Evolutionary conservation across 1,140 invertebrate species (phyloP).

Genomic region (Daktulosphaira vitifoliae): DNA sequence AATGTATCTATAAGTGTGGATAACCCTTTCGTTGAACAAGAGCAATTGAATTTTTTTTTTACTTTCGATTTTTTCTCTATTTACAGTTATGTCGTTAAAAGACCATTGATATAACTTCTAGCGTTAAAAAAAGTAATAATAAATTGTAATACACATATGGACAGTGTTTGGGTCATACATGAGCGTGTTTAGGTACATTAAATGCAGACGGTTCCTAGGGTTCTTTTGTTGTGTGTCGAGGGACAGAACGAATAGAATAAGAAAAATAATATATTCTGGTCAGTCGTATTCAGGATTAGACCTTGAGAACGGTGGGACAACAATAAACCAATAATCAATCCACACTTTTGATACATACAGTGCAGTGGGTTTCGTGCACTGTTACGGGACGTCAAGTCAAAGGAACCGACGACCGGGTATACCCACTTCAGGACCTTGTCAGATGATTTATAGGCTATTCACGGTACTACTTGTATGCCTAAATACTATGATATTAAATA

Average conservation of each 20-base stretch:
- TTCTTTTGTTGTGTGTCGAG: constrained; percentile 8
- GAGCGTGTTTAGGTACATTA: neutral
- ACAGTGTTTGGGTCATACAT: constrained; percentile 5
- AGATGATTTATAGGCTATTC: constrained; percentile 25
- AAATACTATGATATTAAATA: neutral
- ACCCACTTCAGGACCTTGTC: constrained; percentile 8
- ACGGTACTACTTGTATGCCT: neutral
- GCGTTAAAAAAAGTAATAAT: too few species aligned
- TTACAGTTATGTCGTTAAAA: too few species aligned
- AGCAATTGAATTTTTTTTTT: too few species aligned
- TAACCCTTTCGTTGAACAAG: too few species aligned
- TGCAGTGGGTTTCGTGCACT: neutral
- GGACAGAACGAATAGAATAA: neutral
- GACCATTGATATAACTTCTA: too few species aligned
- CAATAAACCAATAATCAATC: constrained; percentile 28
- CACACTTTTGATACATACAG: neutral
- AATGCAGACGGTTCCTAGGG: neutral
- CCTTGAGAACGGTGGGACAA: constrained; percentile 15
- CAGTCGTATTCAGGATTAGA: neutral
- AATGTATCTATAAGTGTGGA: too few species aligned
- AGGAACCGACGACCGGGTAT: constrained; percentile 16
- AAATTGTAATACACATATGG: too few species aligned
- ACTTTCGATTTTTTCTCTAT: too few species aligned
- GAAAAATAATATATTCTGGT: constrained; percentile 21
- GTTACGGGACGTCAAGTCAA: constrained; percentile 15